Percentiles rank a stretch among this genome's conserved stretches.
These are phyloP conservation scores for Dysmachus trigonus DNA, from an alignment of 2,888 invertebrate species.

Conservation along the genomic window DNA sequence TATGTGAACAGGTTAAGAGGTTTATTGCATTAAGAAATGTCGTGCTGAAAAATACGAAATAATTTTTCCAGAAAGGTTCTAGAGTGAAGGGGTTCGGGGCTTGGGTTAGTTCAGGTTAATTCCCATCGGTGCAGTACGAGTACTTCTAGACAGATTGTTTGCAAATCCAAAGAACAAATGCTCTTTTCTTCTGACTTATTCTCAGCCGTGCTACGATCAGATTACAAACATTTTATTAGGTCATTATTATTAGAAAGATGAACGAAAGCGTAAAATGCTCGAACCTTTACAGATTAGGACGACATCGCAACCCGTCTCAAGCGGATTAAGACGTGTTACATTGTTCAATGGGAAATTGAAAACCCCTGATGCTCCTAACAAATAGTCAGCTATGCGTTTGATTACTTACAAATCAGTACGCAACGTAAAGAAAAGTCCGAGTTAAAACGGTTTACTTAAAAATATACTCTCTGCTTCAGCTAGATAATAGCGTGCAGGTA, in stretches of 20 bases:
- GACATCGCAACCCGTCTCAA: constrained; percentile 8
- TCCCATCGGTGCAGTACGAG: background rate
- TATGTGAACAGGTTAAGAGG: constrained; percentile 54
- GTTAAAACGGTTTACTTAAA: background rate
- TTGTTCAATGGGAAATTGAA: constrained; percentile 40
- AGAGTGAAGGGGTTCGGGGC: background rate
- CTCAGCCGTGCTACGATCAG: constrained; percentile 1
- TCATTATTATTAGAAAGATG: constrained; percentile 28
- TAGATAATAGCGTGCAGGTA: background rate
- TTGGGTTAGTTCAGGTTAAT: background rate
- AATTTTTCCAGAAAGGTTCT: constrained; percentile 17
- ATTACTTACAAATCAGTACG: background rate
- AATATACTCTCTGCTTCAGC: background rate
- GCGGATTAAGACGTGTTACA: constrained; percentile 42
- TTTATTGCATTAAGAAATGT: constrained; percentile 53
- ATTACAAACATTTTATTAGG: constrained; percentile 36
- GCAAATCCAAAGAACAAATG: background rate
- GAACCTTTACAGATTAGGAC: background rate
- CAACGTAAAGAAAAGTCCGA: background rate
- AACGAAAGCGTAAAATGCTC: background rate
- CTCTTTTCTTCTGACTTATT: constrained; percentile 9
- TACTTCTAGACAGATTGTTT: background rate
- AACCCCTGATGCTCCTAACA: background rate
- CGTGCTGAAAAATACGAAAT: constrained; percentile 53
- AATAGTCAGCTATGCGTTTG: background rate